These are phyloP conservation scores for Chondrilla cf. caribensis DNA, from an alignment of 37 sponge, comb jelly and placozoan species.

Conservation along the genomic window DNA sequence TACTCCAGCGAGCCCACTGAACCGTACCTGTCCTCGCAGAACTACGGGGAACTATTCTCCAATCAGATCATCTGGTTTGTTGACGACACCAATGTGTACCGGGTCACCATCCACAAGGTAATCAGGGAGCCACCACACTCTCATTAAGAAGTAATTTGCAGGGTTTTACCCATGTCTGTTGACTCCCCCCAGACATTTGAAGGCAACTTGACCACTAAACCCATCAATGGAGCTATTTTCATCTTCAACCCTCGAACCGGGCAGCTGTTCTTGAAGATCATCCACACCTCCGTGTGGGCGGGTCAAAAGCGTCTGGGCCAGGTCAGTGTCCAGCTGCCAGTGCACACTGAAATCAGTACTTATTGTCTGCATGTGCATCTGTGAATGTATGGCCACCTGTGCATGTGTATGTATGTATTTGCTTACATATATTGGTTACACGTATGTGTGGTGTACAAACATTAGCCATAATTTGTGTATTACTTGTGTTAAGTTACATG, in stretches of 20 bases:
- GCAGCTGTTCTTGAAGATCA: slow-evolving; percentile 99
- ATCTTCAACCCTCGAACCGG: slow-evolving; percentile 99
- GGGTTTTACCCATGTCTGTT: not conserved
- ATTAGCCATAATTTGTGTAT: too few species aligned
- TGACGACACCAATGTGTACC: slow-evolving; percentile 99
- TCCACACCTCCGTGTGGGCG: slow-evolving; percentile 99
- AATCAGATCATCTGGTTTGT: slow-evolving; percentile 99
- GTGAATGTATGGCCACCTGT: not conserved
- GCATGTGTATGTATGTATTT: too few species aligned
- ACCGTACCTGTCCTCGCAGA: slow-evolving; percentile 99
- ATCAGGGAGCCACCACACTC: not conserved
- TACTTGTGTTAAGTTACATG: too few species aligned
- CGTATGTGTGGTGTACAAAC: not conserved
- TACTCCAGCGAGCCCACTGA: slow-evolving; percentile 99
- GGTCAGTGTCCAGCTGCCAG: slow-evolving; percentile 38
- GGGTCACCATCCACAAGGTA: slow-evolving; percentile 99
- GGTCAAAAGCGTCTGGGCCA: slow-evolving; percentile 99
- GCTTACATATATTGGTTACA: too few species aligned
- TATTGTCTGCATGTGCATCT: not conserved
- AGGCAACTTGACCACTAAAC: slow-evolving; percentile 99
- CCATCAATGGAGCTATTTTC: slow-evolving; percentile 99
- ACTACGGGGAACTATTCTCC: slow-evolving; percentile 99
- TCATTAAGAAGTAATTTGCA: not conserved
- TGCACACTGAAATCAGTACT: too few species aligned
- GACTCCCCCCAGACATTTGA: slow-evolving; percentile 85